Conservation (phyloP, 1,140 invertebrate genomes). For the Physella acuta region DNA sequence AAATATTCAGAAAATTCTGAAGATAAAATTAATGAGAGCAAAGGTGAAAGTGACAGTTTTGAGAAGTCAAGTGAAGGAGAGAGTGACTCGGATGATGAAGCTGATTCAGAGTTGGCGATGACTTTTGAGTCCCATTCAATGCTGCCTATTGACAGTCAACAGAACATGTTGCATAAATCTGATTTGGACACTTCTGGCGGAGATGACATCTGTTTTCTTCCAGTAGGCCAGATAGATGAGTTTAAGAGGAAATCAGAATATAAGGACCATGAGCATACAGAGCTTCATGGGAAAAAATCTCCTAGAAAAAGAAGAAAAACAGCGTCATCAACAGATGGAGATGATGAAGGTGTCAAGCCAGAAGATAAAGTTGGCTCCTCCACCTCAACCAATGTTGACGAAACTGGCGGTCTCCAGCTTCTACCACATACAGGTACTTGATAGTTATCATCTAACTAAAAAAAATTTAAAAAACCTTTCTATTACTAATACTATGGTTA, state of each 20-base stretch:
- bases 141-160: neutral
- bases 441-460: no score
- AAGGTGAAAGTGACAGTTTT: conserved; percentile 15
- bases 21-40: conserved; percentile 12
- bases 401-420: conserved; percentile 14
- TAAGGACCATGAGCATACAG: conserved; percentile 9
- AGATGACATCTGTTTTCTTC: conserved; percentile 23
- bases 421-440: conserved; percentile 24
- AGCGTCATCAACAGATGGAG: conserved; percentile 2
- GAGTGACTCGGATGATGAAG: conserved; percentile 15
- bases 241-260: conserved; percentile 18
- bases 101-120: neutral
- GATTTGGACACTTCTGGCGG: neutral
- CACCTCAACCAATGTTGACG: conserved; percentile 1
- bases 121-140: neutral
- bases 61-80: conserved; percentile 23
- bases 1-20: conserved; percentile 1
- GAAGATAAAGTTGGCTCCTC: conserved; percentile 18
- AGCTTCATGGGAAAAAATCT: conserved; percentile 13
- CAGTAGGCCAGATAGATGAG: conserved; percentile 11
- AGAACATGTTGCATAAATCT: neutral
- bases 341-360: conserved; percentile 16
- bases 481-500: no score
- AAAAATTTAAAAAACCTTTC: no score
- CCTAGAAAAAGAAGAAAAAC: conserved; percentile 12